Percentiles rank a stretch among this genome's conserved stretches.
These are phyloP conservation scores for Tiphia femorata DNA, from an alignment of 2,888 invertebrate species.

Conservation along the genomic window DNA sequence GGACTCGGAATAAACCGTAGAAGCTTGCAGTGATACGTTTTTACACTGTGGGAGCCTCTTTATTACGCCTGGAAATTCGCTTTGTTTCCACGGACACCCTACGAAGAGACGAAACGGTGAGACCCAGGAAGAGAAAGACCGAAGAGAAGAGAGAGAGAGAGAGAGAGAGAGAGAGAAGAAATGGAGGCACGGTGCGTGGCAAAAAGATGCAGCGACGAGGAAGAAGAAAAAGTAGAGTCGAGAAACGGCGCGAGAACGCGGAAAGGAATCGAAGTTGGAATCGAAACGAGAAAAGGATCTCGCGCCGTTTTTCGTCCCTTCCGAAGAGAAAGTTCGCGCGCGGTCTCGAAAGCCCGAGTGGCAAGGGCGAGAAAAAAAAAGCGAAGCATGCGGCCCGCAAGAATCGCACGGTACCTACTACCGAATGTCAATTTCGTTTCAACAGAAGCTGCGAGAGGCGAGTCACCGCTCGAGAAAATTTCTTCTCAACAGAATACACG, in stretches of 20 bases:
- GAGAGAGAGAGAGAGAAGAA: constrained; percentile 18
- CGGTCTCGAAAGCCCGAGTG: constrained; percentile 5
- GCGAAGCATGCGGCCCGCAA: too few relatives aligned
- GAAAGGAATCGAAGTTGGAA: too few relatives aligned
- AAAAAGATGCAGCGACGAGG: not conserved
- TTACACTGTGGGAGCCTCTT: constrained; percentile 54
- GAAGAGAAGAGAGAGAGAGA: constrained; percentile 3
- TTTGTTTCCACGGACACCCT: constrained; percentile 58
- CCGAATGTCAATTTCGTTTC: not conserved
- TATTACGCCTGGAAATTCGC: constrained; percentile 63
- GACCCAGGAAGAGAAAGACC: too few relatives aligned
- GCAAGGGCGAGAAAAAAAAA: constrained; percentile 19
- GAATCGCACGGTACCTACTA: constrained; percentile 24
- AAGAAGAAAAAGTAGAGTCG: not conserved
- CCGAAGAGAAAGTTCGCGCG: too few relatives aligned
- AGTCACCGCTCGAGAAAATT: too few relatives aligned
- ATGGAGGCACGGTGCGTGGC: constrained; percentile 12
- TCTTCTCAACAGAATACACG: too few relatives aligned
- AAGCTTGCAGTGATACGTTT: constrained; percentile 40
- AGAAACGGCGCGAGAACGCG: not conserved
- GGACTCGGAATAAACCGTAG: too few relatives aligned
- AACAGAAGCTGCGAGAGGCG: not conserved
- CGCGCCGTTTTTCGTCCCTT: not conserved
- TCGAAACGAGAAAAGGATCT: not conserved
- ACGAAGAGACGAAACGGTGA: constrained; percentile 28